phyloP scores from a whole-genome alignment of 2,113 vertebrate species.

The Brienomyrus brachyistius region DNA sequence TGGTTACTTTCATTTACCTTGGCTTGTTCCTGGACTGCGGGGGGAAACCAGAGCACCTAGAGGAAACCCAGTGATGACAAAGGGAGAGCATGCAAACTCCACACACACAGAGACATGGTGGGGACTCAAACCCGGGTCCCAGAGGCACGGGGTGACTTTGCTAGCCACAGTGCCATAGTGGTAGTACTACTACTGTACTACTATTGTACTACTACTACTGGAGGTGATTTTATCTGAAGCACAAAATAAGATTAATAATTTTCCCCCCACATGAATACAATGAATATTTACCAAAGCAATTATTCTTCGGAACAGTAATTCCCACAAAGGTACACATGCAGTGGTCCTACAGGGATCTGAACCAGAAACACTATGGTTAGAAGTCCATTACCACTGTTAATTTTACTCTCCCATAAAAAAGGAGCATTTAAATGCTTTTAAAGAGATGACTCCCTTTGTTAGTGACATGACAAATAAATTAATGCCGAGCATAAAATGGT shows the following conservation, averaged over 20 bases:
- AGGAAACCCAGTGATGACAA: background rate
- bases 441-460: conserved; percentile 3
- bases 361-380: background rate
- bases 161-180: background rate
- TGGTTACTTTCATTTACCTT: background rate
- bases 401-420: background rate
- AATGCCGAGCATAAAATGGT: background rate
- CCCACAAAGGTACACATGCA: background rate
- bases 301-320: background rate
- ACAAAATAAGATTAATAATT: background rate
- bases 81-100: background rate
- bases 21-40: background rate
- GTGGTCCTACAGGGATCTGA: background rate
- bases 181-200: background rate
- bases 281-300: background rate
- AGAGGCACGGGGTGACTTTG: background rate
- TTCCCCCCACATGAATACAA: background rate
- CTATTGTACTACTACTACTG: background rate
- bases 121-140: background rate
- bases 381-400: background rate
- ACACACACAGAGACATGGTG: background rate
- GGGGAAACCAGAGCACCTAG: background rate
- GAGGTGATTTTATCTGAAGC: background rate
- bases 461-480: background rate
- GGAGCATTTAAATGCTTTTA: background rate